Conservation (phyloP, 1,140 invertebrate genomes). For the Ectropis grisescens region DNA sequence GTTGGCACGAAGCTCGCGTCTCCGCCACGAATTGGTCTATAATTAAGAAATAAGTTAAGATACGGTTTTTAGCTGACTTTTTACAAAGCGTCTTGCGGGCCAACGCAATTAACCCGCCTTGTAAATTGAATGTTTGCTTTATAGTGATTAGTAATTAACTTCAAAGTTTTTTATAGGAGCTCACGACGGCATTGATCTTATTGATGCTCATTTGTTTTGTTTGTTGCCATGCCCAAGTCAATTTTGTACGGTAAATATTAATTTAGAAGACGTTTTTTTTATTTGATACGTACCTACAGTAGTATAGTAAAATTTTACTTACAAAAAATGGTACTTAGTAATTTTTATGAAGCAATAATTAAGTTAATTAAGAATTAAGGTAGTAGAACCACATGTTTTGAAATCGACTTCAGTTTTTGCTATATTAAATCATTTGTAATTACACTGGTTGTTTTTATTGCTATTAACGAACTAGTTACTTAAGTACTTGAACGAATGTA, state of each 20-base stretch:
- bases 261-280: conserved; percentile 26
- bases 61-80: conserved; percentile 62
- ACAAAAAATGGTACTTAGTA: too few species aligned
- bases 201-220: conserved; percentile 31
- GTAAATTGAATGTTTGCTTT: conserved; percentile 70
- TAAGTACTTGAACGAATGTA: too few species aligned
- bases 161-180: conserved; percentile 41
- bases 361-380: too few species aligned
- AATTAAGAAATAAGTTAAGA: conserved; percentile 70
- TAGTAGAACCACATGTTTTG: too few species aligned
- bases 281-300: too few species aligned
- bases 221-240: conserved; percentile 39
- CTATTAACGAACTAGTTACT: too few species aligned
- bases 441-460: too few species aligned
- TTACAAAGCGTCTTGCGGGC: conserved; percentile 54
- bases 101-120: conserved; percentile 63
- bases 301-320: too few species aligned
- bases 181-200: conserved; percentile 41
- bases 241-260: conserved; percentile 37
- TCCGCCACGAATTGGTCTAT: conserved; percentile 62
- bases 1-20: conserved; percentile 41
- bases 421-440: too few species aligned
- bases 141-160: conserved; percentile 67
- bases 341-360: too few species aligned
- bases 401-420: too few species aligned